Conservation (phyloP, 2,797 vertebrate species). For the Pachyuromys duprasi region DNA sequence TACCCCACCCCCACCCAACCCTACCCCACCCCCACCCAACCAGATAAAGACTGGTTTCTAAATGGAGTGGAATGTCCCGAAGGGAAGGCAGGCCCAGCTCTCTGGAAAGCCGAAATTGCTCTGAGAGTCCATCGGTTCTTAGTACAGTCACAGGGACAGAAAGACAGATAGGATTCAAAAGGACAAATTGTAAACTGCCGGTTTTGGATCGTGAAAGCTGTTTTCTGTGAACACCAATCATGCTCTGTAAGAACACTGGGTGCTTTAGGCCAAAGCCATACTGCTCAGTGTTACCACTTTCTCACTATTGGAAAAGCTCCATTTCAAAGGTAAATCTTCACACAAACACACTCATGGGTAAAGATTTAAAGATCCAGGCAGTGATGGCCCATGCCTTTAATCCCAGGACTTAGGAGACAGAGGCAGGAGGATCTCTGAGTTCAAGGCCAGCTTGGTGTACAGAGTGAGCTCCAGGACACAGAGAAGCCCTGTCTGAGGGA, state of each 20-base stretch:
- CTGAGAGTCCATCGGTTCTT: background rate
- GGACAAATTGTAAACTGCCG: background rate
- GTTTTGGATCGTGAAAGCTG: background rate
- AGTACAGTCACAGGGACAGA: background rate
- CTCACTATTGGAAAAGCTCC: background rate
- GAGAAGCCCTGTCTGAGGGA: background rate
- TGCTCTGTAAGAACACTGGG: background rate
- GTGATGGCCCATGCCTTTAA: background rate
- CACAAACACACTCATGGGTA: background rate
- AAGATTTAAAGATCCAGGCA: background rate
- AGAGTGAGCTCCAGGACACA: background rate
- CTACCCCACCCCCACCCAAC: too few species aligned
- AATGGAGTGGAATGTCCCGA: background rate
- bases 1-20: too few species aligned
- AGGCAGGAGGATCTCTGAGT: background rate
- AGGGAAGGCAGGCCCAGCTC: background rate
- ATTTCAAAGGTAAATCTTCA: background rate
- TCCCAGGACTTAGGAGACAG: background rate
- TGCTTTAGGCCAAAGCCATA: background rate
- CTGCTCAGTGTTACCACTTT: background rate
- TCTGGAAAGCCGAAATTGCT: slow-evolving; percentile 13
- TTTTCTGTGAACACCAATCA: background rate
- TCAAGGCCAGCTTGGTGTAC: background rate
- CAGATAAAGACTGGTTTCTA: background rate
- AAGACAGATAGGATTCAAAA: background rate